Base-by-base conservation (phyloP, 1,140 invertebrate genomes). In the Diprion similis region DNA sequence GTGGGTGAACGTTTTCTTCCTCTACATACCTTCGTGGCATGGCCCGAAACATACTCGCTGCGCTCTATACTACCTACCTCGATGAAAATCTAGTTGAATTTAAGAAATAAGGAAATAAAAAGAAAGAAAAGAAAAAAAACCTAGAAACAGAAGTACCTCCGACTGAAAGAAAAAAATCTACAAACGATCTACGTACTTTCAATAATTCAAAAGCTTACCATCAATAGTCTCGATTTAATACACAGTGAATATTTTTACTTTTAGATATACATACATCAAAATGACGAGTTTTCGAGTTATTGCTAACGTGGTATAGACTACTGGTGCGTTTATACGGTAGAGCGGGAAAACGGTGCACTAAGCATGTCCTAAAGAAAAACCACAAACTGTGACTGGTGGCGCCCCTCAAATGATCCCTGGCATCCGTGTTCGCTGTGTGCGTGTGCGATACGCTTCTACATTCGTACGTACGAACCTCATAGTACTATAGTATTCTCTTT, bases 1-100 rank as follows among this genome's bases (percentile, higher is more conserved):
- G 74, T 78, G 77, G 81, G 77, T 77, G 76, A 79, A 85, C 82
- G 79, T 86, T 86, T 86, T 84, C 24, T 37, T 37, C 24, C 24
- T 37, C 76, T 82, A 81, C 76, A 76, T 70, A 77, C 45, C 48
- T 66, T 59, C n/a, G 51, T 37, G 24, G 24, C 24, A 37, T 37
- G 24, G 24, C 24, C 24, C 24, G 24, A 37, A 37, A n/a, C n/a
- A n/a, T 6, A 37, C 24, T 37, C 24, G 24, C 24, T 37, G 24
- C 24, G 24, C 24, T 37, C 24, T 37, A n/a, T n/a, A 4, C 24
- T 37, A 37, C 24, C 24, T 18, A 65, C 59, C 59, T 65, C 59
- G 59, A 65, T 37, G 24, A 37, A 37, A 37, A 37, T 37, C 24
- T 37, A 37, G 24, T 37, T 37, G 24, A 37, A 37, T 37, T 37